These are phyloP conservation scores for Dysmachus trigonus DNA, from an alignment of 2,888 invertebrate genomes.

Conservation along the genomic window DNA sequence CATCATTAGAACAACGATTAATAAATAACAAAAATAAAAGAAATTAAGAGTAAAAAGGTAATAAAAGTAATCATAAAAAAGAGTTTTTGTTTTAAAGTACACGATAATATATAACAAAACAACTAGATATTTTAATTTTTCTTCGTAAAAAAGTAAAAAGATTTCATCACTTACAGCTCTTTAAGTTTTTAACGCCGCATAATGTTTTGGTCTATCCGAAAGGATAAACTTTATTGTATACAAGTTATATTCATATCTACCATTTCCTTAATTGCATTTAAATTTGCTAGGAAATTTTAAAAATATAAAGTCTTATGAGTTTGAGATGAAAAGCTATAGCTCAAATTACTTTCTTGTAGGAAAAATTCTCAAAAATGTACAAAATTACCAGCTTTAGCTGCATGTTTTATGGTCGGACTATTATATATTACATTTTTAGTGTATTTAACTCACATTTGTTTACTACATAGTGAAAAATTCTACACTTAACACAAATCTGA, in stretches of 20 bases:
- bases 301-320: too few species aligned
- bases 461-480: too few species aligned
- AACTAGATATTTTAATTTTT: neutral
- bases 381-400: too few species aligned
- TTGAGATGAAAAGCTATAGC: neutral
- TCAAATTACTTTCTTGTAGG: too few species aligned
- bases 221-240: neutral
- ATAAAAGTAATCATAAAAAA: neutral
- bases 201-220: neutral
- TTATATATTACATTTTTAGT: too few species aligned
- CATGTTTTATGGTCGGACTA: too few species aligned
- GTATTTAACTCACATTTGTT: too few species aligned
- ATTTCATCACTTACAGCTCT: neutral
- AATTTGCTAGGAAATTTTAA: neutral
- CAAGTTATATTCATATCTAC: neutral
- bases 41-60: neutral
- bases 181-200: neutral
- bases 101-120: neutral
- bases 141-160: neutral
- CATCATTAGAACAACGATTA: neutral
- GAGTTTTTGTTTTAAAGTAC: neutral
- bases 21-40: conserved; percentile 30
- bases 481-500: too few species aligned
- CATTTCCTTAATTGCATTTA: neutral
- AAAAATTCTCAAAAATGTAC: too few species aligned